Evolutionary conservation across 1,140 invertebrate species (phyloP).

Genomic region (Listronotus oregonensis): DNA sequence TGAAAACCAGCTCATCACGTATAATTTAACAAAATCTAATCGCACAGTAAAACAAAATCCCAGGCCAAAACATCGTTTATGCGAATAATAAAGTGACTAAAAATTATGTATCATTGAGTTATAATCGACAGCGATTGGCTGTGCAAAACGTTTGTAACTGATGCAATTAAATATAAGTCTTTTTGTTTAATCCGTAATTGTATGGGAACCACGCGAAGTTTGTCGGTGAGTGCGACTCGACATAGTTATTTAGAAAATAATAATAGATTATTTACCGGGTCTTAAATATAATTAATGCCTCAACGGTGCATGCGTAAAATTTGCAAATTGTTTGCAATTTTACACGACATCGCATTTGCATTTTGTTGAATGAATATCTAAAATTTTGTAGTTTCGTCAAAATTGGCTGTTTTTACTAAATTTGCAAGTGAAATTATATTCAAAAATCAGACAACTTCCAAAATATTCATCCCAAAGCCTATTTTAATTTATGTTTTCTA

Average conservation of each 20-base stretch:
- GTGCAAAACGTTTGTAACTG: constrained; percentile 42
- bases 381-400: constrained; percentile 46
- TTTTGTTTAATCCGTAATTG: constrained; percentile 44
- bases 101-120: constrained; percentile 42
- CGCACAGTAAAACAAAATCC: constrained; percentile 2
- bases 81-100: constrained; percentile 22
- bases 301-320: constrained; percentile 47
- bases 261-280: constrained; percentile 47
- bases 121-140: constrained; percentile 35
- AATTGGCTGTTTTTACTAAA: constrained; percentile 43
- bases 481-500: no score
- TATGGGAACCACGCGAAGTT: constrained; percentile 45
- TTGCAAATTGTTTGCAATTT: constrained; percentile 49
- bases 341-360: constrained; percentile 47
- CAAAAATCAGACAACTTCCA: constrained; percentile 25
- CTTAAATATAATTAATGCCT: constrained; percentile 48
- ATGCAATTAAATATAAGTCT: constrained; percentile 39
- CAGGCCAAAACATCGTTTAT: constrained; percentile 14
- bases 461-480: no score
- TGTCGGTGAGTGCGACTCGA: constrained; percentile 43
- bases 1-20: constrained; percentile 3
- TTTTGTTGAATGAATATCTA: constrained; percentile 47
- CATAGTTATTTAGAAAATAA: constrained; percentile 48
- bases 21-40: constrained; percentile 26
- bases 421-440: constrained; percentile 45